Base-by-base conservation (phyloP, 2,113 vertebrate genomes). In the Penelope pileata region DNA sequence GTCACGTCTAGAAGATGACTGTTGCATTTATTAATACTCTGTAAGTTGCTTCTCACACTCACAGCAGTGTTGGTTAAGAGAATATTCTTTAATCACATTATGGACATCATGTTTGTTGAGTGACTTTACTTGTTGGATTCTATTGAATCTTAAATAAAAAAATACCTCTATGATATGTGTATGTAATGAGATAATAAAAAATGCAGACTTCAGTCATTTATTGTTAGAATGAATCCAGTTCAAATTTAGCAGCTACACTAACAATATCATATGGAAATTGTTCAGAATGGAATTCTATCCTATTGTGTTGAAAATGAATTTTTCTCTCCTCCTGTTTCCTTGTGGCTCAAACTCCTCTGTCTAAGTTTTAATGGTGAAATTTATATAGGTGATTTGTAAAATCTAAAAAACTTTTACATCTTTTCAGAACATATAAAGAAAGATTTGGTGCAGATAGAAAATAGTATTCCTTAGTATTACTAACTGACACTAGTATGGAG, bases 31-130 rank as follows among this genome's bases (percentile, higher is more conserved):
- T 79, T 59, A 90, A 59, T 70, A 83, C 3, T 36, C 80, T 79
- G 34, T 76, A 92, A 93, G 64, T 36, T 97, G 77, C 50, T 91
- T 91, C 96, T 93, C 86, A 89, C 66, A 89, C 73, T 94, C 90
- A 73, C 66, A 59, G 59, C 23, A 89, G 12, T 75, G 17, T 77
- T 89, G 12, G 27, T 75, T 89, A 86, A 83, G 47, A 50, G 45
- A 83, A 91, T 22, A 68, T 56, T 80, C 54, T 69, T 76, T 51
- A 16, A 76, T 36, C 2, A 6, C 19, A 83, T 64, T 47, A 59
- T 36, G 29, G 19, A 74, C 22, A 88, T 24, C 0, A 68, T 56
- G 80, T 81, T 67, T 70, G 14, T 51, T 17, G 3, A 80, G 27
- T 0, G 4, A 78, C 12, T 83, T 56, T 50, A 40, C 58, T 72